Conservation (phyloP, 2,888 invertebrate species). For the Byasa hedistus region DNA sequence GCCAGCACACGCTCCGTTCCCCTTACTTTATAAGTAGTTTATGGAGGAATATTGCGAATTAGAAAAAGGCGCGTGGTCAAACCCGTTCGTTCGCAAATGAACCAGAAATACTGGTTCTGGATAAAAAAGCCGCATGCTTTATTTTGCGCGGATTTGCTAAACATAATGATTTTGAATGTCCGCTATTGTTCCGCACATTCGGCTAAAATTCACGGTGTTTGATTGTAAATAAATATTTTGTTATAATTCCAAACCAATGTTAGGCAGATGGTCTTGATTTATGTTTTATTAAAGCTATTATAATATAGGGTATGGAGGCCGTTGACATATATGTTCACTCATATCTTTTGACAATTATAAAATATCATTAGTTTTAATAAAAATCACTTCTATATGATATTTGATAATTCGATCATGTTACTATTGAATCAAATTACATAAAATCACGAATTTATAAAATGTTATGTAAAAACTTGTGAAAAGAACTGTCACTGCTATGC, state of each 20-base stretch:
- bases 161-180: constrained; percentile 63
- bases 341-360: neutral
- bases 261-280: constrained; percentile 19
- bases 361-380: too few relatives aligned
- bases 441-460: too few relatives aligned
- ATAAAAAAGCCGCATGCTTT: constrained; percentile 38
- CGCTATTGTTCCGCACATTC: constrained; percentile 56
- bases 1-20: constrained; percentile 43
- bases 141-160: constrained; percentile 67
- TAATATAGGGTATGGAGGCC: neutral
- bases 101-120: constrained; percentile 66
- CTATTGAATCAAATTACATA: too few relatives aligned
- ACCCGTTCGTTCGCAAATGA: constrained; percentile 56
- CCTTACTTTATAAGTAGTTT: constrained; percentile 35
- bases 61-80: constrained; percentile 67
- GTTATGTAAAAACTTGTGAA: too few relatives aligned
- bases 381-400: too few relatives aligned
- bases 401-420: too few relatives aligned
- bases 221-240: constrained; percentile 48
- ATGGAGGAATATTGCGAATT: constrained; percentile 56
- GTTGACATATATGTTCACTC: neutral
- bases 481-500: too few relatives aligned
- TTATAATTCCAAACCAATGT: constrained; percentile 24
- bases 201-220: constrained; percentile 55
- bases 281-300: constrained; percentile 4